A percentile compares a stretch with the other conserved stretches of the same genome.
phyloP scores from a whole-genome alignment of 2,888 invertebrate species.

The Sussaba pulchella region DNA sequence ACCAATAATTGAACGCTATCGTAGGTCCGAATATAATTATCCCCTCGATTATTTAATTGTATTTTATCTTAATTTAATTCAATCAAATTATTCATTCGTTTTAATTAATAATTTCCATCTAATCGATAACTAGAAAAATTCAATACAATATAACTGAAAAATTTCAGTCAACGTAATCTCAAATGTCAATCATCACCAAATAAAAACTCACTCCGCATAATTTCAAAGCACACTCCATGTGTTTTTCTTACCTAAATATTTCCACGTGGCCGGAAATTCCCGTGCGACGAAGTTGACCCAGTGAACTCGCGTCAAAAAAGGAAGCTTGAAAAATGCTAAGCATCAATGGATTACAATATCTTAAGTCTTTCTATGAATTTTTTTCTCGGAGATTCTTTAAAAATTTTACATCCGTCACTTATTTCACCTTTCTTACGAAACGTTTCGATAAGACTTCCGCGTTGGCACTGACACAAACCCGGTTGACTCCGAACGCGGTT shows the following conservation, averaged over 20 bases:
- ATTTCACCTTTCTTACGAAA: slow-evolving; percentile 37
- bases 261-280: background rate
- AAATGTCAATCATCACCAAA: background rate
- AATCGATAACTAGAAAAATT: too few relatives aligned
- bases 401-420: slow-evolving; percentile 13
- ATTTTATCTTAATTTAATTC: too few relatives aligned
- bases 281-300: background rate
- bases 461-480: slow-evolving; percentile 53
- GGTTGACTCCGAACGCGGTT: slow-evolving; percentile 22
- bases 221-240: background rate
- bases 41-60: too few relatives aligned
- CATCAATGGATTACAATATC: background rate
- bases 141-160: background rate
- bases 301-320: too few relatives aligned
- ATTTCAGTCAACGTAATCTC: background rate
- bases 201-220: background rate
- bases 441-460: slow-evolving; percentile 49
- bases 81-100: too few relatives aligned
- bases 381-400: background rate
- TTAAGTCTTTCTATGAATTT: background rate
- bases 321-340: slow-evolving; percentile 4
- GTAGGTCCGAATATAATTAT: background rate
- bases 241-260: slow-evolving; percentile 48
- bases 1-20: background rate
- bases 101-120: too few relatives aligned